A percentile compares a stretch with the other conserved stretches of the same genome.
Evolutionary conservation across 2,888 invertebrate genomes (phyloP).

Genomic region (Dryadula phaetusa): DNA sequence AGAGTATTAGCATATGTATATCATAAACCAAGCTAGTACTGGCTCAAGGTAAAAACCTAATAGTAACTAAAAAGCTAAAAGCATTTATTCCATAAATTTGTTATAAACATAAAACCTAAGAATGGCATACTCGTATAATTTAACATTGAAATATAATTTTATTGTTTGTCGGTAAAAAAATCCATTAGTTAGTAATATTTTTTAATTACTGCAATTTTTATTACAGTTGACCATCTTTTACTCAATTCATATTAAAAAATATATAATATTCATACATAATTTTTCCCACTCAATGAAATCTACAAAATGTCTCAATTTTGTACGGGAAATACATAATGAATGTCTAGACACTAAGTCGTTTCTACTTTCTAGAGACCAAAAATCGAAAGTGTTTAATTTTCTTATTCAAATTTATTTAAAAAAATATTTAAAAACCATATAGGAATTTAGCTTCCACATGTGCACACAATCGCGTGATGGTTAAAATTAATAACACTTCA

Average conservation of each 20-base stretch:
- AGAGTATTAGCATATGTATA: too few species aligned
- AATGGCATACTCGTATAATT: neutral
- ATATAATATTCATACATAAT: too few species aligned
- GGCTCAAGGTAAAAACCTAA: too few species aligned
- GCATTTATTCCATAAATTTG: neutral
- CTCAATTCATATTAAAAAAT: neutral
- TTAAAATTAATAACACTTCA: slow-evolving; percentile 44
- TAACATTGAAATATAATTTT: neutral
- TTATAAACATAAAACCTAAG: neutral
- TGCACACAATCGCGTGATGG: slow-evolving; percentile 35
- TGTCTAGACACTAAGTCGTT: too few species aligned
- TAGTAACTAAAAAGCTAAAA: too few species aligned
- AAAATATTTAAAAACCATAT: neutral
- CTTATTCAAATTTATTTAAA: too few species aligned
- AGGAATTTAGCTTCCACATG: neutral
- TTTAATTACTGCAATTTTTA: neutral
- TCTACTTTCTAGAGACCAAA: too few species aligned
- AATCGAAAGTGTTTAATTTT: too few species aligned
- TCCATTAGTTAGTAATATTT: neutral
- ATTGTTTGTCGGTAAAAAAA: slow-evolving; percentile 9
- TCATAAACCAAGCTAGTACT: too few species aligned
- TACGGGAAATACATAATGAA: too few species aligned
- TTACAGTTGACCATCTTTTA: neutral
- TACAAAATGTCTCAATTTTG: too few species aligned
- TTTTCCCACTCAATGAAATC: too few species aligned